Conservation (phyloP, 1,140 invertebrate genomes). For the Doryteuthis pealeii region DNA sequence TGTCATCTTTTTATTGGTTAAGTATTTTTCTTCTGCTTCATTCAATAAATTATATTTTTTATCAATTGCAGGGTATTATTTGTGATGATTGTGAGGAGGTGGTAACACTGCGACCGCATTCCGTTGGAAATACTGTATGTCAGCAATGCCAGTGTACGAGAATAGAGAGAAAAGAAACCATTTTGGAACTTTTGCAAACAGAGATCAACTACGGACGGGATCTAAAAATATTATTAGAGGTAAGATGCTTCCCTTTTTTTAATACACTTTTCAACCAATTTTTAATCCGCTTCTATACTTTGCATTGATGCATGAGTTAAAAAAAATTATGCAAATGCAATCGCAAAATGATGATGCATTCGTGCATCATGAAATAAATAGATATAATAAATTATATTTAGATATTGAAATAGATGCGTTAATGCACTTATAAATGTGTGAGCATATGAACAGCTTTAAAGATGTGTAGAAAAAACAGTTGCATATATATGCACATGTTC, state of each 20-base stretch:
- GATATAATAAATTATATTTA: too few relatives aligned
- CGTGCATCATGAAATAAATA: too few relatives aligned
- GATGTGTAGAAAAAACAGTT: too few relatives aligned
- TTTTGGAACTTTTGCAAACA: conserved; percentile 93
- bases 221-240: conserved; percentile 76
- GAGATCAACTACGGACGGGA: conserved; percentile 94
- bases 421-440: too few relatives aligned
- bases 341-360: too few relatives aligned
- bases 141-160: conserved; percentile 14
- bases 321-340: too few relatives aligned
- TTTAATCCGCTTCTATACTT: too few relatives aligned
- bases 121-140: conserved; percentile 11
- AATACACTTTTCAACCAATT: too few relatives aligned
- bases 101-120: neutral
- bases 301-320: too few relatives aligned
- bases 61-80: conserved; percentile 9
- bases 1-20: neutral
- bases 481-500: too few relatives aligned
- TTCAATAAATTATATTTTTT: neutral
- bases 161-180: conserved; percentile 83
- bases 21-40: neutral
- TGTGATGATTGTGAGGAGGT: neutral
- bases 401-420: too few relatives aligned
- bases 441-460: too few relatives aligned
- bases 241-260: conserved; percentile 22